Conservation (phyloP, 2,888 invertebrate genomes). For the Graphium colonna region DNA sequence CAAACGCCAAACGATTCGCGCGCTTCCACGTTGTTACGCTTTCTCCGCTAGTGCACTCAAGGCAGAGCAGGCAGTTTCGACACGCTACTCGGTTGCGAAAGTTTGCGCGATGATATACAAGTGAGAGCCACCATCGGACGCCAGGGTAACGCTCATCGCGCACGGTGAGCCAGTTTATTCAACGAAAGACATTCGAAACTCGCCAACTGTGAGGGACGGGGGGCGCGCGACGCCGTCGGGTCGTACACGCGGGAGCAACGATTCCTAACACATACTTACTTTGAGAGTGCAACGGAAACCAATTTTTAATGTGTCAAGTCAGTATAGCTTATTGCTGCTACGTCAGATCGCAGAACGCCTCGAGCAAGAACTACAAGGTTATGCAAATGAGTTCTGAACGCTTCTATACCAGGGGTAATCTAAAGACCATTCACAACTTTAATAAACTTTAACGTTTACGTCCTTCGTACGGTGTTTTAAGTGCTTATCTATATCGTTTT, state of each 20-base stretch:
- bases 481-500: conserved; percentile 71
- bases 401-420: conserved; percentile 79
- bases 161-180: conserved; percentile 73
- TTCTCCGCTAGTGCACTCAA: conserved; percentile 57
- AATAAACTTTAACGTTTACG: conserved; percentile 79
- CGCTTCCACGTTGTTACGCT: conserved; percentile 36
- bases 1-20: conserved; percentile 29
- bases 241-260: conserved; percentile 71
- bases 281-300: conserved; percentile 66
- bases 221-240: conserved; percentile 73
- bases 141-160: conserved; percentile 75
- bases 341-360: conserved; percentile 77
- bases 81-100: conserved; percentile 75
- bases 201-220: conserved; percentile 65
- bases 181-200: conserved; percentile 72
- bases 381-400: conserved; percentile 81
- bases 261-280: conserved; percentile 59
- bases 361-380: conserved; percentile 79
- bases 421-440: conserved; percentile 80
- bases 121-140: conserved; percentile 72
- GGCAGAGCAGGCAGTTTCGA: conserved; percentile 67
- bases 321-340: conserved; percentile 79
- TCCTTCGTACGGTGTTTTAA: conserved; percentile 56
- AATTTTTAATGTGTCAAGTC: conserved; percentile 80
- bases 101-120: conserved; percentile 79